A percentile compares a stretch with the other conserved stretches of the same genome.
phyloP scores from a whole-genome alignment of 2,113 vertebrate genomes.

The Elanus axillaris region DNA sequence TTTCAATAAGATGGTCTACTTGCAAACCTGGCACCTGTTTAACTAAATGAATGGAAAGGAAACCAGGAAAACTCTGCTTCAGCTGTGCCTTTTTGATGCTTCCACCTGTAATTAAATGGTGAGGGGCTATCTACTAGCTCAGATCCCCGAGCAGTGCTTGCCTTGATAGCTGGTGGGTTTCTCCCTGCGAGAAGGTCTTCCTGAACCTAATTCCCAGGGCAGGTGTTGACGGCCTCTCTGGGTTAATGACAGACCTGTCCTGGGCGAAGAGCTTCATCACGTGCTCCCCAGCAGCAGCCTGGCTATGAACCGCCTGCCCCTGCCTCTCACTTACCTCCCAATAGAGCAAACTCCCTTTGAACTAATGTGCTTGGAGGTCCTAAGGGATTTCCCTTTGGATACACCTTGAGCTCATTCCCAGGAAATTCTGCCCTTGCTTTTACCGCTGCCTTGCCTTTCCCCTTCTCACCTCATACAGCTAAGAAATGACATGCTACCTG shows the following conservation, averaged over 20 bases:
- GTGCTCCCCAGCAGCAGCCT: fast-evolving
- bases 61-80: not conserved
- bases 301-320: not conserved
- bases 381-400: not conserved
- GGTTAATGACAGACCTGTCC: not conserved
- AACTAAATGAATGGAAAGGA: not conserved
- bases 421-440: not conserved
- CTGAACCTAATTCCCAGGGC: not conserved
- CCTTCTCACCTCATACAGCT: not conserved
- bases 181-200: not conserved
- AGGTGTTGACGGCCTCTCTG: not conserved
- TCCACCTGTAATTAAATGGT: not conserved
- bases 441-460: not conserved
- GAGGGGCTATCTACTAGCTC: not conserved
- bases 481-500: slow-evolving; percentile 21
- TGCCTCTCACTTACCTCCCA: not conserved
- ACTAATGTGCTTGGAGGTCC: not conserved
- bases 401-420: not conserved
- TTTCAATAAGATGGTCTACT: not conserved
- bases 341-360: not conserved
- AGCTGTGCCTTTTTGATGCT: not conserved
- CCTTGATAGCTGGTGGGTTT: not conserved
- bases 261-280: not conserved
- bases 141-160: not conserved
- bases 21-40: not conserved